phyloP scores from a whole-genome alignment of 2,888 invertebrate species.

The Spialia ferax region DNA sequence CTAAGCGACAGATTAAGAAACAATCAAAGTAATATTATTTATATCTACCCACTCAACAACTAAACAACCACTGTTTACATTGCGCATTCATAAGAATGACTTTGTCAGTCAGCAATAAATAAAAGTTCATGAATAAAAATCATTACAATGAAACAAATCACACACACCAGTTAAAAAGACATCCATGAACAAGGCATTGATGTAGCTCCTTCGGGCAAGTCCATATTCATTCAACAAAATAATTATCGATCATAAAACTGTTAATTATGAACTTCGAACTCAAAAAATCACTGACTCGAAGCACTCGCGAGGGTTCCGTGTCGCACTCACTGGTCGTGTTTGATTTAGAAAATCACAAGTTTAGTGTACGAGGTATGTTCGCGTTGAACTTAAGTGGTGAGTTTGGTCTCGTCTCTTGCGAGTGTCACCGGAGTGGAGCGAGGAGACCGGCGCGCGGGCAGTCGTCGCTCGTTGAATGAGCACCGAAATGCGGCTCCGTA shows the following conservation, averaged over 20 bases:
- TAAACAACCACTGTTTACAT: constrained; percentile 29
- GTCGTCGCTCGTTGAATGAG: constrained; percentile 85
- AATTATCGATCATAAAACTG: constrained; percentile 62
- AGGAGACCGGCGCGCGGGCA: constrained; percentile 80
- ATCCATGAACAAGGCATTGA: constrained; percentile 87
- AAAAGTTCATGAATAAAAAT: constrained; percentile 34
- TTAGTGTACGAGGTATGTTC: constrained; percentile 45
- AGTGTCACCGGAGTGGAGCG: constrained; percentile 69
- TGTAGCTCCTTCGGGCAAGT: constrained; percentile 81
- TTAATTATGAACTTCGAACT: constrained; percentile 49
- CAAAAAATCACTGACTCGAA: constrained; percentile 64
- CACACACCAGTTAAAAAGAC: constrained; percentile 86
- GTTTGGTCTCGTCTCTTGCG: constrained; percentile 23
- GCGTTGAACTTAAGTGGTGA: constrained; percentile 51
- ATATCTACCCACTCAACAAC: constrained; percentile 32
- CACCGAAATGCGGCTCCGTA: constrained; percentile 84
- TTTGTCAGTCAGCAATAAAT: constrained; percentile 7
- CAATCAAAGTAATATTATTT: constrained; percentile 20
- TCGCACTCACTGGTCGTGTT: constrained; percentile 46
- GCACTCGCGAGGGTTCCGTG: constrained; percentile 52
- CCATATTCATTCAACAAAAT: constrained; percentile 78
- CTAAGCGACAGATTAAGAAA: neutral
- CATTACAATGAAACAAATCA: constrained; percentile 52
- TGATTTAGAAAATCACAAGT: constrained; percentile 59
- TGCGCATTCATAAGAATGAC: constrained; percentile 20